These are phyloP conservation scores for Chelonoidis abingdonii DNA, from an alignment of 2,113 vertebrate species.

Conservation along the genomic window DNA sequence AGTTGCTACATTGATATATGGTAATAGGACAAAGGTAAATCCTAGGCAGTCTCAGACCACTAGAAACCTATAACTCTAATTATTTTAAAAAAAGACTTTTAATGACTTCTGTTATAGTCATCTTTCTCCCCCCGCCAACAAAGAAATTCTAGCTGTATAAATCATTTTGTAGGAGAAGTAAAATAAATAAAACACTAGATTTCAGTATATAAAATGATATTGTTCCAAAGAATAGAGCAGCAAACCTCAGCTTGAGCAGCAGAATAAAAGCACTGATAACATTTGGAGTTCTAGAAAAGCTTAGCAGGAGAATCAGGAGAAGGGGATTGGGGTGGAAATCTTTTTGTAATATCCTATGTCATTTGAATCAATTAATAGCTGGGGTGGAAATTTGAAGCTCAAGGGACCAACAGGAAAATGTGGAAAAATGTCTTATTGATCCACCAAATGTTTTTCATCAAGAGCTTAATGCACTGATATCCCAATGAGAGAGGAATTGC, in stretches of 20 bases:
- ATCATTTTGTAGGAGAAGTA: not conserved
- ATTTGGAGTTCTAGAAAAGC: not conserved
- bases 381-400: constrained; percentile 46
- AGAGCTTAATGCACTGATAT: constrained; percentile 51
- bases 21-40: constrained; percentile 61
- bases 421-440: constrained; percentile 78
- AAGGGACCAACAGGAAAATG: constrained; percentile 57
- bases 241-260: not conserved
- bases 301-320: not conserved
- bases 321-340: not conserved
- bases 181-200: not conserved
- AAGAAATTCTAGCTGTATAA: not conserved
- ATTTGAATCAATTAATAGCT: constrained; percentile 74
- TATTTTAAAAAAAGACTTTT: not conserved
- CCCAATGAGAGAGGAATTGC: constrained; percentile 36
- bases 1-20: constrained; percentile 29
- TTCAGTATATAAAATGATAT: not conserved
- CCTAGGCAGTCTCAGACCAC: not conserved
- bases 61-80: not conserved
- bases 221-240: not conserved
- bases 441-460: constrained; percentile 41
- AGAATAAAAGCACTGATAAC: not conserved
- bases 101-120: not conserved
- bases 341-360: constrained; percentile 29
- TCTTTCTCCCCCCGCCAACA: not conserved